phyloP scores from a whole-genome alignment of 2,888 invertebrate genomes.

The Siphonodentalium dalli region DNA sequence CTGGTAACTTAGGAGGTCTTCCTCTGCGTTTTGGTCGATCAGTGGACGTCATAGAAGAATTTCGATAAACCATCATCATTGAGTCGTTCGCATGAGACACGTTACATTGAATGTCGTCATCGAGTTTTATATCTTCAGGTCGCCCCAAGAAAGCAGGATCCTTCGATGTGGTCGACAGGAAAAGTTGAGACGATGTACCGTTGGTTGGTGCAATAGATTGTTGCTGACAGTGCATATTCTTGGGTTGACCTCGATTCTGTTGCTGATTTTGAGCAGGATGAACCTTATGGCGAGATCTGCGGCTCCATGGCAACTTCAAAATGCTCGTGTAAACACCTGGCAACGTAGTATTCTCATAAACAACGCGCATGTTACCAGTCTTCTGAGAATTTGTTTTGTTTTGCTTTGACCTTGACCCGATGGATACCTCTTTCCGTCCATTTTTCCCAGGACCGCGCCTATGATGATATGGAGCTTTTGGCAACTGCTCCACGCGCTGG shows the following conservation, averaged over 20 bases:
- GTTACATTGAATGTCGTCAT: background rate
- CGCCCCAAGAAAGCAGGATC: slow-evolving; percentile 1
- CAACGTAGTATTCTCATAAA: slow-evolving; percentile 47
- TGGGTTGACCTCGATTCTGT: slow-evolving; percentile 1
- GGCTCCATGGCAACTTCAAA: slow-evolving; percentile 53
- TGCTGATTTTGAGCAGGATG: background rate
- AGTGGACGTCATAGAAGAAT: slow-evolving; percentile 32
- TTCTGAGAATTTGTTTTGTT: too few species aligned
- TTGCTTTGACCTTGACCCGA: too few species aligned
- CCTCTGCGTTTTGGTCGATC: slow-evolving; percentile 46
- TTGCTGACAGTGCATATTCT: slow-evolving; percentile 1
- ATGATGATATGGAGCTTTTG: too few species aligned
- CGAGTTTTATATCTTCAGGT: background rate
- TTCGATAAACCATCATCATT: slow-evolving; percentile 52
- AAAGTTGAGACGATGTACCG: slow-evolving; percentile 1
- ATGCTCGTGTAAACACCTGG: slow-evolving; percentile 57
- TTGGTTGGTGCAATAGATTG: background rate
- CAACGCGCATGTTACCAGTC: slow-evolving; percentile 45
- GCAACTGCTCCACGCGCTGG: too few species aligned
- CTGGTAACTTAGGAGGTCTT: slow-evolving; percentile 48
- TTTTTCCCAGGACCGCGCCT: too few species aligned
- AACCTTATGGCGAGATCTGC: slow-evolving; percentile 27
- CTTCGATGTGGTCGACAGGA: background rate
- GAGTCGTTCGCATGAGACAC: slow-evolving; percentile 33
- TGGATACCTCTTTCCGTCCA: too few species aligned